These are phyloP conservation scores for Ciconia boyciana DNA, from an alignment of 2,113 vertebrate species.

Conservation along the genomic window DNA sequence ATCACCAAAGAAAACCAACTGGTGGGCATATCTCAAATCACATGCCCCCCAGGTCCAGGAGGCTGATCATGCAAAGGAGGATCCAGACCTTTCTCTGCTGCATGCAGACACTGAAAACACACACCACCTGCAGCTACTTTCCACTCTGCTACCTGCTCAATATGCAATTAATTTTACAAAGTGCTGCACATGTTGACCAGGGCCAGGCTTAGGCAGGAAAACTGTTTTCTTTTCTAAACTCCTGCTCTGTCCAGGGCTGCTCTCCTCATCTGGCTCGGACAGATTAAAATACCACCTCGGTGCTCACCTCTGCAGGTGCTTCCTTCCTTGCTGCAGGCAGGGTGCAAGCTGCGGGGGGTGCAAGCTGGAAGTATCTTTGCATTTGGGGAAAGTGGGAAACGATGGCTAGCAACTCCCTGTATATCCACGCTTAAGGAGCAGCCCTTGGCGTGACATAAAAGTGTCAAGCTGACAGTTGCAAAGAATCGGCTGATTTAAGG, in stretches of 20 bases:
- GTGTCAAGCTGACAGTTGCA: background rate
- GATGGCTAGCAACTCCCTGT: background rate
- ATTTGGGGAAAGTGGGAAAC: background rate
- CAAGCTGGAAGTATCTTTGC: background rate
- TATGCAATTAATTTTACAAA: background rate
- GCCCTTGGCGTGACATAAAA: background rate
- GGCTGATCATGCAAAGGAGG: background rate
- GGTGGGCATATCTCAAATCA: background rate
- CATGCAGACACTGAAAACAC: background rate
- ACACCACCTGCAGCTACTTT: background rate
- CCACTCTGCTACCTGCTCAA: background rate
- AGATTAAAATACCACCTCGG: background rate
- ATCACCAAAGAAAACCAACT: background rate
- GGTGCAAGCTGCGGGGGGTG: accelerated
- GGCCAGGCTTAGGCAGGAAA: background rate
- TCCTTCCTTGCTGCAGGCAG: background rate
- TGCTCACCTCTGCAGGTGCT: slow-evolving; percentile 28
- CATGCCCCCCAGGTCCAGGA: background rate
- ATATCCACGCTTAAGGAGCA: background rate
- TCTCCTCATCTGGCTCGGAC: background rate
- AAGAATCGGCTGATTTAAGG: background rate
- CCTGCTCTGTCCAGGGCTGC: background rate
- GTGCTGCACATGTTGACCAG: background rate
- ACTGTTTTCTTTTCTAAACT: background rate
- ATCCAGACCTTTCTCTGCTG: background rate